Evolutionary conservation across 2,113 vertebrate species (phyloP).

Genomic region (Noturus placidus): DNA sequence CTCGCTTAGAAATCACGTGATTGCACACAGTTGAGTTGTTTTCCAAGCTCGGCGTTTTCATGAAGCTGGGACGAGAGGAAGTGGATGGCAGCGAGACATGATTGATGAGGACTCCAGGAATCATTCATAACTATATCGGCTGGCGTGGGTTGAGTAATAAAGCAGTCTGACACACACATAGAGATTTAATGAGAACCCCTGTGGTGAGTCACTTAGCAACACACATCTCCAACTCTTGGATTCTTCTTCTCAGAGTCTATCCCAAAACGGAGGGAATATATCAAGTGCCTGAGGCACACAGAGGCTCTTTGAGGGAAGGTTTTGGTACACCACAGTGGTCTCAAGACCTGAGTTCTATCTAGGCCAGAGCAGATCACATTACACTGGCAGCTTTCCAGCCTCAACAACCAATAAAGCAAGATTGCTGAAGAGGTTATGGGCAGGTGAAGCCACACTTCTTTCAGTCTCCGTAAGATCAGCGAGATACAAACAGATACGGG

Average conservation of each 20-base stretch:
- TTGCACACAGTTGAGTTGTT: not conserved
- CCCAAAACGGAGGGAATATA: not conserved
- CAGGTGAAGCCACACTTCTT: constrained; percentile 32
- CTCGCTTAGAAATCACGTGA: not conserved
- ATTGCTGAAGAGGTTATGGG: constrained; percentile 42
- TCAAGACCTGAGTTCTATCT: constrained; percentile 22
- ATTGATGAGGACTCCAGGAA: constrained; percentile 2
- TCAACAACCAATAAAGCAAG: constrained; percentile 43
- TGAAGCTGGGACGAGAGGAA: not conserved
- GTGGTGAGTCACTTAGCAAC: constrained; percentile 4
- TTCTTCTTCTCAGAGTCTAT: not conserved
- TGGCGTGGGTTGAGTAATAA: not conserved
- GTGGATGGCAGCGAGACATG: not conserved
- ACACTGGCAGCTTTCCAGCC: constrained; percentile 32
- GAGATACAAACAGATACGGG: constrained; percentile 3
- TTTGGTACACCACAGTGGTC: not conserved
- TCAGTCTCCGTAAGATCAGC: not conserved
- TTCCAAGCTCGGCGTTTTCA: not conserved
- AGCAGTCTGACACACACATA: not conserved
- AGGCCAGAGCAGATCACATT: constrained; percentile 29
- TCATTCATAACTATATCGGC: constrained; percentile 1
- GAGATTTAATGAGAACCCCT: constrained; percentile 30
- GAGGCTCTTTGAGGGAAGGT: constrained; percentile 30
- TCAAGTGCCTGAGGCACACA: constrained; percentile 8
- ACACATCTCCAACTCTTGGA: constrained; percentile 2